phyloP scores from a whole-genome alignment of 2,888 invertebrate species.

The Molorchus minor region DNA sequence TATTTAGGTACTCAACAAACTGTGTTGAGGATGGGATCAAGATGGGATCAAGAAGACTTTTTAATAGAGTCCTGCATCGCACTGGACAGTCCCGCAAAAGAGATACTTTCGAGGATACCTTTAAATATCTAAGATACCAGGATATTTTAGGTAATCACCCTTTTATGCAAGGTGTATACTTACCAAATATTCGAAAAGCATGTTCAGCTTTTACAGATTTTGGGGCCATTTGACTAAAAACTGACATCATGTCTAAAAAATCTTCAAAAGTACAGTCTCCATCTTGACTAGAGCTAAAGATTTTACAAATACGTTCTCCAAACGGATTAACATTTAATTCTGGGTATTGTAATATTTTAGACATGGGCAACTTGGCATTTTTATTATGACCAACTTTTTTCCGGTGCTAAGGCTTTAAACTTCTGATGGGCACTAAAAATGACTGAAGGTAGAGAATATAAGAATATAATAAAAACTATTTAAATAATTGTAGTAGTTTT shows the following conservation, averaged over 20 bases:
- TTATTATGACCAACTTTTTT: constrained; percentile 89
- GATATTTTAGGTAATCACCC: too few species aligned
- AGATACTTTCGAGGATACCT: too few species aligned
- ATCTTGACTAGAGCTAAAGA: constrained; percentile 88
- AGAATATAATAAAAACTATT: constrained; percentile 3
- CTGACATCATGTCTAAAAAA: constrained; percentile 97
- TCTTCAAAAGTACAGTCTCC: constrained; percentile 96
- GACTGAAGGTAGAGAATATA: background rate
- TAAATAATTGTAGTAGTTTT: background rate
- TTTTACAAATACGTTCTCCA: constrained; percentile 88
- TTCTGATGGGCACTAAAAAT: constrained; percentile 87
- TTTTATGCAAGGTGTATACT: constrained; percentile 46
- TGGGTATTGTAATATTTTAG: constrained; percentile 85
- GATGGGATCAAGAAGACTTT: too few species aligned
- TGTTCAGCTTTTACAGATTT: constrained; percentile 93
- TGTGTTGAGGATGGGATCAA: too few species aligned
- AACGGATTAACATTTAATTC: constrained; percentile 92
- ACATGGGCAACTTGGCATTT: constrained; percentile 86
- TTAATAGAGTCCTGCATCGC: too few species aligned
- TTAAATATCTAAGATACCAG: too few species aligned
- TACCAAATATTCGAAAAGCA: constrained; percentile 95
- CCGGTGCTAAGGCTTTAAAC: constrained; percentile 88
- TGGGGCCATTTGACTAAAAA: constrained; percentile 90
- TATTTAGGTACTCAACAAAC: too few species aligned
- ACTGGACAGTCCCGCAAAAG: too few species aligned